A percentile compares a stretch with the other conserved stretches of the same genome.
Conservation (phyloP, 1,140 invertebrate genomes). For the Pentalonia nigronervosa region DNA sequence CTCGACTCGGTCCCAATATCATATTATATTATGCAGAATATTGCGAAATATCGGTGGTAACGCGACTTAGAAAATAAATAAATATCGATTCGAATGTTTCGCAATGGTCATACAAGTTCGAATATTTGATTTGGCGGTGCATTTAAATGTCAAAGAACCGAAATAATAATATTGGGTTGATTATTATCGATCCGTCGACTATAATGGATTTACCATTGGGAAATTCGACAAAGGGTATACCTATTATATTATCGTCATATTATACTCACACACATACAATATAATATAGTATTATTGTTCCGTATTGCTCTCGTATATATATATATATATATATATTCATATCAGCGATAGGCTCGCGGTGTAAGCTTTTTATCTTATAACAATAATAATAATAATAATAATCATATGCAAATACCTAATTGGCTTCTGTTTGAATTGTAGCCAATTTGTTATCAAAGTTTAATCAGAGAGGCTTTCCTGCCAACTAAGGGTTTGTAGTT, state of each 20-base stretch:
- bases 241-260: neutral
- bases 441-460: neutral
- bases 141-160: neutral
- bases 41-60: neutral
- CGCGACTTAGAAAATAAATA: neutral
- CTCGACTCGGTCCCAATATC: neutral
- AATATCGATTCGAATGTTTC: neutral
- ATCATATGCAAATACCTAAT: constrained; percentile 14
- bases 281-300: neutral
- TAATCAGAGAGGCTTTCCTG: neutral
- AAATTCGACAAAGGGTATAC: neutral
- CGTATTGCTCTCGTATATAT: neutral
- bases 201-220: neutral
- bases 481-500: neutral
- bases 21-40: neutral
- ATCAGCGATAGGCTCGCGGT: neutral
- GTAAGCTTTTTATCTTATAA: constrained; percentile 14
- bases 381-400: neutral
- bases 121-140: neutral
- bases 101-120: neutral
- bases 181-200: neutral
- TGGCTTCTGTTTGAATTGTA: neutral
- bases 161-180: neutral
- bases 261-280: neutral
- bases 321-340: neutral